phyloP scores from a whole-genome alignment of 2,113 vertebrate genomes.

The Malaclemys terrapin region DNA sequence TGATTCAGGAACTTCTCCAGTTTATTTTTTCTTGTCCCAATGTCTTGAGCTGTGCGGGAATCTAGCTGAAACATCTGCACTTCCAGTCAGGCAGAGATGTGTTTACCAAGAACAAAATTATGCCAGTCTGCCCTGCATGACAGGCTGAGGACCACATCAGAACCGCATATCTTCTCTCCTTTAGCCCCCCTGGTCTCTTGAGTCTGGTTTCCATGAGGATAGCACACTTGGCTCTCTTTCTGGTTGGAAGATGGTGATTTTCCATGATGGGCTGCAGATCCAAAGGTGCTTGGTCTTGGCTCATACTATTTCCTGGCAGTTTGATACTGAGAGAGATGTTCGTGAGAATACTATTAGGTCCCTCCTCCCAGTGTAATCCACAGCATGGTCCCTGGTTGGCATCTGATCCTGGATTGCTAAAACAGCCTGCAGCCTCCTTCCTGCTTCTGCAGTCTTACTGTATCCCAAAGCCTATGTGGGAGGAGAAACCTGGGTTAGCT shows the following conservation, averaged over 20 bases:
- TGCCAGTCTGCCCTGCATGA: not conserved
- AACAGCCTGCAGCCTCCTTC: not conserved
- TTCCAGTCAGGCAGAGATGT: not conserved
- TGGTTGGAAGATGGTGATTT: not conserved
- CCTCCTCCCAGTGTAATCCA: not conserved
- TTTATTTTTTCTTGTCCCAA: not conserved
- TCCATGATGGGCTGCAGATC: not conserved
- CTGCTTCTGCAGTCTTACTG: not conserved
- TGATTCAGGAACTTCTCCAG: constrained; percentile 6
- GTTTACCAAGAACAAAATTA: not conserved
- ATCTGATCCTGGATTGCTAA: not conserved
- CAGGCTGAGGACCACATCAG: not conserved
- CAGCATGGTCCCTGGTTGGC: not conserved
- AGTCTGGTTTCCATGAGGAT: constrained; percentile 53
- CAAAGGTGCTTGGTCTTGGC: not conserved
- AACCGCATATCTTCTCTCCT: not conserved
- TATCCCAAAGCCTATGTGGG: not conserved
- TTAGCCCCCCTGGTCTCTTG: not conserved
- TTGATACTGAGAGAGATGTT: constrained; percentile 26
- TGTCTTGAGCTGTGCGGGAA: not conserved
- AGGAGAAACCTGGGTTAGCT: not conserved
- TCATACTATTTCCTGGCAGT: constrained; percentile 4
- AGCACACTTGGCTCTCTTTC: not conserved
- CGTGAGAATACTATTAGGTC: not conserved
- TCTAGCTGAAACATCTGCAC: constrained; percentile 1